Base-by-base conservation (phyloP, 2,888 invertebrate genomes). In the Dyspetes luteomarginatus region DNA sequence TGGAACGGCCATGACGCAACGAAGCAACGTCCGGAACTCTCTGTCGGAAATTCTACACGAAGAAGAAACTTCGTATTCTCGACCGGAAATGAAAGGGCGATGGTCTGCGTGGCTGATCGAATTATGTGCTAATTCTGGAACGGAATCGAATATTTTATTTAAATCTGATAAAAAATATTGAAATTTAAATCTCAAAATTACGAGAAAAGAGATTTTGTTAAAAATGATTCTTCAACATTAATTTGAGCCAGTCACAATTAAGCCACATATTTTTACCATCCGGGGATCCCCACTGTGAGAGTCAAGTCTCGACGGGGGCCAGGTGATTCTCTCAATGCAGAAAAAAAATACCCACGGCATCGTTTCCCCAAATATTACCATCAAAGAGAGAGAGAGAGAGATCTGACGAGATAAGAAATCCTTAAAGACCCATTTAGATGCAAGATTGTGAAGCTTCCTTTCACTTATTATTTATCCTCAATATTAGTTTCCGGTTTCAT, bases 11-110 rank as follows among this genome's bases (percentile, higher is more conserved):
- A n/a, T n/a, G n/a, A 19, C 7, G 55, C 2, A 45, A 9, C 50
- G 55, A 55, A 52, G 64, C 45, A 52, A 56, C 79, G 65, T 79
- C 80, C 83, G 80, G 83, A 77, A 84, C 82, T 64, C 28, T 4
- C 41, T 69, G 64, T n/a, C n/a, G n/a, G n/a, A n/a, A n/a, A n/a
- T 52, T 19, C 15, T n/a, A 22, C 9, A 41, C 30, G 43, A 55
- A 41, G 43, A 76, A 5, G 24, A 5, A 1, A 3, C 45, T 12
- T 45, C 17, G 41, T 69, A n/a, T 36, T 5, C 12, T 36, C 36
- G 12, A 75, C 67, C 75, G 75, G 75, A 75, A 75, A 50, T 68
- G 24, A 45, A 12, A 24, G 12, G 41, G n/a, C 36, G 5, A 9
- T 36, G 1, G 36, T 36, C 36, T 36, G 36, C 12, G 36, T 9